Base-by-base conservation (phyloP, 2,888 invertebrate genomes). In the Cerastis rubricosa region DNA sequence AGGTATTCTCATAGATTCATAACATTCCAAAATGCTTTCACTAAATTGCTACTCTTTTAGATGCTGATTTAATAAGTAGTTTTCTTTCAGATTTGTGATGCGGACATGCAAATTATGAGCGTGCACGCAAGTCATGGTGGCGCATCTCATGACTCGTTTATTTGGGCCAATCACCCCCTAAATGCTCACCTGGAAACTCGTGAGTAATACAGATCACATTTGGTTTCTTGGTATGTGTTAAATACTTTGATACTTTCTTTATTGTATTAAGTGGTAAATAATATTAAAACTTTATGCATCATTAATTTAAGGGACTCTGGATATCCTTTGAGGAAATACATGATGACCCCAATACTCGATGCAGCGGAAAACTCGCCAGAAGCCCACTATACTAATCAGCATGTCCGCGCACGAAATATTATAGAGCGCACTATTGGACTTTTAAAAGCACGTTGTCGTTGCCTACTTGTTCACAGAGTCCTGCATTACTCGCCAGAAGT, bases 391-490 rank as follows among this genome's bases (percentile, higher is more conserved):
- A 47, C 57, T 0, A 0, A 67, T 0, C n/a, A 47, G 11, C 47
- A 73, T 47, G 57, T 67, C 22, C 17, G 45, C 11, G 19, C 45
- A 19, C 57, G 57, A 12, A 73, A 59, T n/a, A 35, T 57, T 7
- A 45, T 57, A 7, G 67, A 73, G 54, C 9, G 66, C 25, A 35
- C 45, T 19, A 47, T 67, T 35, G 54, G 35, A 19, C 19, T 73
- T 19, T 67, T 67, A 8, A 73, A 73, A 73, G 67, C 47, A n/a
- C 54, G n/a, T 25, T 73, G 67, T 19, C 35, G 57, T 45, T 73
- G 73, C 19, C 25, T 72, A 43, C 54, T 72, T 9, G 43, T 54
- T 11, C 72, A 65, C 22, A 59, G 40, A n/a, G 65, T 64, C 3
- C 51, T 54, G 5, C 65, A 72, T 45, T 72, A 72, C 17, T 22